These are phyloP conservation scores for Metopolophium dirhodum DNA, from an alignment of 1,140 invertebrate genomes.

Conservation along the genomic window DNA sequence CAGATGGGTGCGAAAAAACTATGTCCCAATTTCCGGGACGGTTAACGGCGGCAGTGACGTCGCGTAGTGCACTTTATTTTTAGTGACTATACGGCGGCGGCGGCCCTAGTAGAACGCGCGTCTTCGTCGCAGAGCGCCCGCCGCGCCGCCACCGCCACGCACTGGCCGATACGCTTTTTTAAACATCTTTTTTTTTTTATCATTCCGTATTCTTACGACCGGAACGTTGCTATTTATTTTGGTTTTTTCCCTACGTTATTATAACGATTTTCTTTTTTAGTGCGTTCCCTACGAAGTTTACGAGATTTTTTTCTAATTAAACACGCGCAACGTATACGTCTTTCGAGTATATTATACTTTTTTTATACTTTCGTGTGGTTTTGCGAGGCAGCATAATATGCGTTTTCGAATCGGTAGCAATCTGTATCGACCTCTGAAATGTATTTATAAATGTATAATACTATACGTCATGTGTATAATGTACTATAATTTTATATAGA, in stretches of 20 bases:
- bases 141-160: neutral
- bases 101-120: neutral
- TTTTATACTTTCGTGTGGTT: neutral
- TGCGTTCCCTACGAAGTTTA: neutral
- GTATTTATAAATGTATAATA: neutral
- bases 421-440: neutral
- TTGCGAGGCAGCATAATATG: neutral
- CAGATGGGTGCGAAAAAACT: neutral
- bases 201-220: conserved; percentile 21
- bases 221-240: conserved; percentile 33
- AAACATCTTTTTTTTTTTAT: conserved; percentile 33
- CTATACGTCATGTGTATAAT: neutral
- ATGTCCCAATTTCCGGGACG: conserved; percentile 32
- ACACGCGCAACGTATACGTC: neutral
- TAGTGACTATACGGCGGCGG: neutral
- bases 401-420: neutral
- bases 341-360: neutral
- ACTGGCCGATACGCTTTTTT: conserved; percentile 29
- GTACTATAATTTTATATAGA: neutral
- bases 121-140: neutral
- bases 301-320: neutral
- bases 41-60: neutral
- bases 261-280: neutral
- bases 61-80: conserved; percentile 6
- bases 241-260: neutral